These are phyloP conservation scores for Mustela erminea DNA, from an alignment of 2,797 vertebrate genomes.

Conservation along the genomic window DNA sequence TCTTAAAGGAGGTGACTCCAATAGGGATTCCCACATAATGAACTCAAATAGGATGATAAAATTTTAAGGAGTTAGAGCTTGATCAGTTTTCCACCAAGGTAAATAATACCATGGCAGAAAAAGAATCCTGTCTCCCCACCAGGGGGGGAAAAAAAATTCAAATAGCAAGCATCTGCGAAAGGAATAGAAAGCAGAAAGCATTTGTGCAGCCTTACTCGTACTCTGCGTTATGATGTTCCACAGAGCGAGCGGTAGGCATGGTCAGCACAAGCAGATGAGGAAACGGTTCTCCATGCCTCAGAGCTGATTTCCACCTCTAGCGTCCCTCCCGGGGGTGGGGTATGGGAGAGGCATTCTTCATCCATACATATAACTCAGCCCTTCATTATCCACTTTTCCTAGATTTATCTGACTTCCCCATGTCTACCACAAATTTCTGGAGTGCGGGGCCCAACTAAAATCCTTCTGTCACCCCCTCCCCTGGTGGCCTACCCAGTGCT, in stretches of 20 bases:
- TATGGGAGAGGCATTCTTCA: not conserved
- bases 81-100: not conserved
- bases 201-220: rapidly evolving
- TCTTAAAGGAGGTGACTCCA: not conserved
- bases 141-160: not conserved
- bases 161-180: not conserved
- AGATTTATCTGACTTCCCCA: not conserved
- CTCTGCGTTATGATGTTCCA: rapidly evolving
- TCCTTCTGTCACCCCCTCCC: not conserved
- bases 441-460: not conserved
- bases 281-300: not conserved
- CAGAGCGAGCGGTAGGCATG: rapidly evolving
- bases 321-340: rapidly evolving
- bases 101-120: not conserved
- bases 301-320: too few species aligned
- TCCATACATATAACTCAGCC: too few species aligned
- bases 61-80: not conserved
- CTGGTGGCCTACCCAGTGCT: not conserved
- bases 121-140: not conserved
- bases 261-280: not conserved
- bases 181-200: not conserved
- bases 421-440: not conserved
- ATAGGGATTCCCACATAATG: not conserved
- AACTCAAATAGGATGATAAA: not conserved
- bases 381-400: not conserved